phyloP scores from a whole-genome alignment of 2,888 invertebrate species.

The Oligia fasciuncula region DNA sequence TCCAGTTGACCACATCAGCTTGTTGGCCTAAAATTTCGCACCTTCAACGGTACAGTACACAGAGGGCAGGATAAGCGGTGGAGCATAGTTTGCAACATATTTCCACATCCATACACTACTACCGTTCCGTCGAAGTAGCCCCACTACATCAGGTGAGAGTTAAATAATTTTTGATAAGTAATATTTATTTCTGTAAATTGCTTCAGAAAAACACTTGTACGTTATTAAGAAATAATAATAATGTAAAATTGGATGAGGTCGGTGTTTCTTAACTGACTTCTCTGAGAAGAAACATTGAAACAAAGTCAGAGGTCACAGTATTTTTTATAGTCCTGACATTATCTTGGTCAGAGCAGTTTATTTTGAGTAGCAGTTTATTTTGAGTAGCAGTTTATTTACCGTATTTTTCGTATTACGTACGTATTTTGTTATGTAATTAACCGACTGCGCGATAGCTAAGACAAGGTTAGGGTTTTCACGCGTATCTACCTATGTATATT shows the following conservation, averaged over 20 bases:
- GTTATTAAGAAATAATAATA: neutral
- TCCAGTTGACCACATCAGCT: too few species aligned
- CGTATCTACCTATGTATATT: neutral
- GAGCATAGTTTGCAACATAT: too few species aligned
- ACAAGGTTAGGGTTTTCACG: neutral
- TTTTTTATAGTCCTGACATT: neutral
- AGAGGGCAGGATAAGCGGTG: too few species aligned
- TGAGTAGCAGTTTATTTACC: neutral
- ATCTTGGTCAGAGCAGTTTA: neutral
- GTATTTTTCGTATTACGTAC: neutral
- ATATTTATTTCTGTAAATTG: neutral
- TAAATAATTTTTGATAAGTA: neutral
- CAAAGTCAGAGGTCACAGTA: too few species aligned
- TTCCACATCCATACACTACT: too few species aligned
- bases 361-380: neutral
- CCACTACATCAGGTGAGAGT: too few species aligned
- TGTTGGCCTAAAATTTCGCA: too few species aligned
- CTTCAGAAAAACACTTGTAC: neutral
- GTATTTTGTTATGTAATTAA: neutral
- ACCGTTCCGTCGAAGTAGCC: too few species aligned
- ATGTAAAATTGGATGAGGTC: neutral
- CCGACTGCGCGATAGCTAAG: neutral
- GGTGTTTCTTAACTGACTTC: neutral
- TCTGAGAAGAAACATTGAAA: neutral
- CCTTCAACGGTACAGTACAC: too few species aligned